A percentile compares a stretch with the other conserved stretches of the same genome.
These are phyloP conservation scores for Alectoris magna DNA, from an alignment of 2,797 vertebrate species.

Conservation along the genomic window DNA sequence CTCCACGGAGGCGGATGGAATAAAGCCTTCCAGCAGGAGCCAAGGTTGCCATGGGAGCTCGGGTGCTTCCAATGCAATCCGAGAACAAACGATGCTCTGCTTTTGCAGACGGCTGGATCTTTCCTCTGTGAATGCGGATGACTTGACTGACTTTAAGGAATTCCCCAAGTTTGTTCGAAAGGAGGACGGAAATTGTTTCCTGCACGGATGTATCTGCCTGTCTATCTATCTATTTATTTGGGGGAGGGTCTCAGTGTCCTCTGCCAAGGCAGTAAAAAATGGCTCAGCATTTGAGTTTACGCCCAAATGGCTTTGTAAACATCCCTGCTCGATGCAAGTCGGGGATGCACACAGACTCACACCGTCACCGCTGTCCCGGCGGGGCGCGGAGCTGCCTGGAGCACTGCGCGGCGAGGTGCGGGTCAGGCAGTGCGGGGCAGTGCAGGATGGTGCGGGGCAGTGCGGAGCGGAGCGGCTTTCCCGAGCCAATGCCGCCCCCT, in stretches of 20 bases:
- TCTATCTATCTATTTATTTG: too few relatives aligned
- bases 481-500: slow-evolving; percentile 65
- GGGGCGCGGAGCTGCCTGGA: neutral
- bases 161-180: accelerated
- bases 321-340: accelerated
- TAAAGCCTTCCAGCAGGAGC: neutral
- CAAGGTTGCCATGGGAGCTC: neutral
- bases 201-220: neutral
- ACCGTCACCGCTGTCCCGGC: neutral
- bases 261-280: neutral
- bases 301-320: neutral
- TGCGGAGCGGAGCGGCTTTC: neutral
- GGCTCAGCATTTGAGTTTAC: neutral
- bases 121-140: neutral
- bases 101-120: neutral
- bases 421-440: neutral
- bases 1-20: neutral
- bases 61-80: neutral
- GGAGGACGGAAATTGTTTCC: neutral
- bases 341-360: neutral
- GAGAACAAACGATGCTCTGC: neutral
- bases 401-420: neutral
- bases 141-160: neutral
- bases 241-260: neutral
- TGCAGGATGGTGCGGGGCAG: too few relatives aligned